phyloP scores from a whole-genome alignment of 2,888 invertebrate species.

The Orthosia gothica region DNA sequence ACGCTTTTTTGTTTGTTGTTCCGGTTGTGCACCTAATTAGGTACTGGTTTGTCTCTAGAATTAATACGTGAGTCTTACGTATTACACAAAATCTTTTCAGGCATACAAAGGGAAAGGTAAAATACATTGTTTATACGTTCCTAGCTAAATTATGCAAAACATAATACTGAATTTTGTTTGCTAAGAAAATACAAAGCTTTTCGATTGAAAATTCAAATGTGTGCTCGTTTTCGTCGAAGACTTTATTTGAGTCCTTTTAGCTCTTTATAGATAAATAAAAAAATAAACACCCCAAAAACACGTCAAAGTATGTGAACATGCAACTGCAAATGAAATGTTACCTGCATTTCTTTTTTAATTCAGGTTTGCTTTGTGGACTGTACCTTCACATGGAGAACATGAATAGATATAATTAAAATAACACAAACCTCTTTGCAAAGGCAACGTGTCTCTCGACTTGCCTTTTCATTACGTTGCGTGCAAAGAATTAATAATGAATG shows the following conservation, averaged over 20 bases:
- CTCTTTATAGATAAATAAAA: background rate
- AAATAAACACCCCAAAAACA: too few relatives aligned
- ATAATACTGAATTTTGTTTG: background rate
- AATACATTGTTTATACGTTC: background rate
- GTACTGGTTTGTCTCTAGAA: background rate
- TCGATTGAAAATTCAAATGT: background rate
- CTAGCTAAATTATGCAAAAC: background rate
- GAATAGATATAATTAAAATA: constrained; percentile 1
- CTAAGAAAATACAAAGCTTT: background rate
- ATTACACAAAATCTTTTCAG: background rate
- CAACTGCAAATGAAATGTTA: background rate
- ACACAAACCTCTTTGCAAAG: background rate
- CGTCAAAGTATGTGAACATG: background rate
- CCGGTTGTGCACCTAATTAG: constrained; percentile 1
- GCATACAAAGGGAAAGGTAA: background rate
- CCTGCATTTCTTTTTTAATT: background rate
- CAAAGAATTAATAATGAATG: constrained; percentile 29
- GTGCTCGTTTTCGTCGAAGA: too few relatives aligned
- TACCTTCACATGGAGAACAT: background rate
- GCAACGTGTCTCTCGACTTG: background rate
- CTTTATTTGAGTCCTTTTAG: background rate
- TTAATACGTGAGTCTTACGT: background rate
- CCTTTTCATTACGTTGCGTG: constrained; percentile 34
- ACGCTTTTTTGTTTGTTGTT: constrained; percentile 27
- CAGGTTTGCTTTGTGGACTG: background rate